Percentiles rank a stretch among this genome's conserved stretches.
phyloP scores from a whole-genome alignment of 2,797 vertebrate genomes.

The Cyclopterus lumpus region DNA sequence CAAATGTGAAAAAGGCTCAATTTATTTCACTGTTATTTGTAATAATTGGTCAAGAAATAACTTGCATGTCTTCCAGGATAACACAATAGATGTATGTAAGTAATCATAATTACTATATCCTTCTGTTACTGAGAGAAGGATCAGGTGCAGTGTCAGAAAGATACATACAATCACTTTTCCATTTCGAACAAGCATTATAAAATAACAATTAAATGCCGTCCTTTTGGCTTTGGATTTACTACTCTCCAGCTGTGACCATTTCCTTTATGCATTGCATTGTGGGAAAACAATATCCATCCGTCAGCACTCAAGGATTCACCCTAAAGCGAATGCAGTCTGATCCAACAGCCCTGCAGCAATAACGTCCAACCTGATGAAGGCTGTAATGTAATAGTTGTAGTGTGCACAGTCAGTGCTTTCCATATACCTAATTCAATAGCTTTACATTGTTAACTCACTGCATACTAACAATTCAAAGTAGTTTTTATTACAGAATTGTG shows the following conservation, averaged over 20 bases:
- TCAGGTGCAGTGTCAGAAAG: background rate
- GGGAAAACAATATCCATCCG: background rate
- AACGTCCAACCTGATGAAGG: background rate
- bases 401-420: background rate
- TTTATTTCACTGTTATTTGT: background rate
- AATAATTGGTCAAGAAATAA: background rate
- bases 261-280: constrained; percentile 4
- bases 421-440: background rate
- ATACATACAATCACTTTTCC: background rate
- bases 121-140: background rate
- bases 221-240: background rate
- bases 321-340: background rate
- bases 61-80: background rate
- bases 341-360: background rate
- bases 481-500: background rate
- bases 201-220: background rate
- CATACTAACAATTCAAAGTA: background rate
- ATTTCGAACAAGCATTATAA: background rate
- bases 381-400: background rate
- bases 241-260: background rate
- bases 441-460: background rate
- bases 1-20: background rate
- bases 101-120: background rate
- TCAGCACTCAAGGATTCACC: background rate
- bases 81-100: background rate